phyloP scores from a whole-genome alignment of 2,797 vertebrate species.

The Astyanax mexicanus region DNA sequence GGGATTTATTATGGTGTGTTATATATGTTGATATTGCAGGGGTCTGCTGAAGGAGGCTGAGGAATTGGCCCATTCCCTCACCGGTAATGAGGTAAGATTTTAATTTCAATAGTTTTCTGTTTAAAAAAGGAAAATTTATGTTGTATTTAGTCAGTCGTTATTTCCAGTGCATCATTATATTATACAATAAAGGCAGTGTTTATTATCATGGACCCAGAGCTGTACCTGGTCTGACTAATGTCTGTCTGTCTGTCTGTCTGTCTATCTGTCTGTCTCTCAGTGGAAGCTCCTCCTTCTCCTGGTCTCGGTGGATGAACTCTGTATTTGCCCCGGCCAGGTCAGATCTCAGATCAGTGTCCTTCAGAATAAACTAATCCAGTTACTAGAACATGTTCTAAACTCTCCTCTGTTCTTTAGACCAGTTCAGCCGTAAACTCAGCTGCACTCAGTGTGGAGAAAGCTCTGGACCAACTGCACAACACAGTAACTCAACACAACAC shows the following conservation, averaged over 20 bases:
- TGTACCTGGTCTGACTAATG: too few species aligned
- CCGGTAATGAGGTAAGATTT: constrained; percentile 67
- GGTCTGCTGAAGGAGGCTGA: constrained; percentile 67
- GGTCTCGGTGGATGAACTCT: constrained; percentile 65
- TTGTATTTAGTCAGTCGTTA: too few species aligned
- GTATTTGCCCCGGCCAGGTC: constrained; percentile 72
- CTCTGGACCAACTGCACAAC: constrained; percentile 68
- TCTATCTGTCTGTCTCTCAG: constrained; percentile 50
- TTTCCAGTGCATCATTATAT: too few species aligned
- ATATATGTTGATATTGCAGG: constrained; percentile 64
- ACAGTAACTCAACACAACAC: too few species aligned
- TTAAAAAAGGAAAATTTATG: too few species aligned
- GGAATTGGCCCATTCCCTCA: constrained; percentile 58
- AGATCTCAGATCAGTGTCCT: constrained; percentile 21
- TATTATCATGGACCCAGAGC: too few species aligned
- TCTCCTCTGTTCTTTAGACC: constrained; percentile 57
- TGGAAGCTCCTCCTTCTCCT: constrained; percentile 79
- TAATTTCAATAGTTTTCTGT: background rate
- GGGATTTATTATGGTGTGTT: too few species aligned
- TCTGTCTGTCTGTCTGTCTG: too few species aligned
- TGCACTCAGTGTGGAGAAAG: constrained; percentile 67
- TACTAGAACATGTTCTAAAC: background rate
- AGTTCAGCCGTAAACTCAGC: constrained; percentile 51
- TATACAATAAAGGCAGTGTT: too few species aligned
- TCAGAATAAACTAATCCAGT: background rate